Evolutionary conservation across 2,797 vertebrate genomes (phyloP), one percentile per base, ranked within the genome.

Genomic region (Prunella strophiata): DNA sequence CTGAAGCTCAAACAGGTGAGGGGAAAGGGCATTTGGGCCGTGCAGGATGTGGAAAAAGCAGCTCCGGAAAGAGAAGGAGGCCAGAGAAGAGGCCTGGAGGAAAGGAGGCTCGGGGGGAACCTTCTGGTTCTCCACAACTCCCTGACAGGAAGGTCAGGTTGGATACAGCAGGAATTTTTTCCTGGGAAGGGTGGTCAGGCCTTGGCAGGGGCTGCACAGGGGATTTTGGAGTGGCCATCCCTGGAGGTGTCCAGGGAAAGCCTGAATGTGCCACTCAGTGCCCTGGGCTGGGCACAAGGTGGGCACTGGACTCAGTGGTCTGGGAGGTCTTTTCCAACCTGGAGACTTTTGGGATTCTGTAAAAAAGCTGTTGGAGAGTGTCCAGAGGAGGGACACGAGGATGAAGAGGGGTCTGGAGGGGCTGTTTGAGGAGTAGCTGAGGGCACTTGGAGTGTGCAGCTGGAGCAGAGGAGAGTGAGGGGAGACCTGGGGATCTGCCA

Each of bases 1-100:
- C 97, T 99, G 92, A 99, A 99, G 91, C 98, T 99, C 82, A 99
- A 99, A 96, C 99, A 99, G 99, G 99, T 99, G 97, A 98, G 98
- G 85, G 65, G 13, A 63, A 32, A 5, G 13, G 3, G 2, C 0
- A 20, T 61, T 36, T 7, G 30, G 13, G 21, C 61, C 42, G 45
- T 13, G 86, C 36, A 22, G 42, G 48, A 82, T 3, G 63, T 32
- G 63, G 71, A 63, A n/a, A 55, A n/a, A 21, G 10, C 63, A 0
- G 10, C 63, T 82, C 22, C 8, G 7, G 47, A 11, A 9, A 17
- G 70, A 81, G 8, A 3, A 3, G 2, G 30, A 62, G 62, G 13
- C 48, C 18, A 3, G 13, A 26, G 30, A 10, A 62, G 55, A 42
- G 54, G 36, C 36, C 14, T 48, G 73, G 48, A 30, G 42, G 10